phyloP scores from a whole-genome alignment of 2,797 vertebrate genomes.

The Spizella passerina region DNA sequence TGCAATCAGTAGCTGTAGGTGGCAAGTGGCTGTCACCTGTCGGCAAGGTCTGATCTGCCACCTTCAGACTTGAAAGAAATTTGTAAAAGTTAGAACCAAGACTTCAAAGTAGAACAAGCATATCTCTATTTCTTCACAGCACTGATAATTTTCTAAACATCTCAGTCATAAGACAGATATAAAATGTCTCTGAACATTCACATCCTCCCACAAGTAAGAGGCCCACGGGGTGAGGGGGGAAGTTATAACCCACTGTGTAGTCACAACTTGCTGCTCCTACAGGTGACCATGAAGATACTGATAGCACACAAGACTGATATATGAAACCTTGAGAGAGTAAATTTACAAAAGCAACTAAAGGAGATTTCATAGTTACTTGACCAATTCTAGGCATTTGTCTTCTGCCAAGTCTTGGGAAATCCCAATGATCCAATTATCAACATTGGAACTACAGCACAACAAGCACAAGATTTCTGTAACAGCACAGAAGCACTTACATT shows the following conservation, averaged over 20 bases:
- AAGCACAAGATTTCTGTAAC: not conserved
- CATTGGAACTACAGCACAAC: not conserved
- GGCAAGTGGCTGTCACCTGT: not conserved
- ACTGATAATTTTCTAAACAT: not conserved
- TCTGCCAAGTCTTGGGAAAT: not conserved
- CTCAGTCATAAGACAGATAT: not conserved
- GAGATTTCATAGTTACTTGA: not conserved
- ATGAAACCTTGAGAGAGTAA: not conserved
- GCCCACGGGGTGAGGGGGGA: rapidly evolving
- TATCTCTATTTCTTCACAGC: not conserved
- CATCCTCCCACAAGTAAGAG: not conserved
- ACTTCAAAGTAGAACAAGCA: not conserved
- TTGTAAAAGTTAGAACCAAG: not conserved
- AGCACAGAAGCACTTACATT: not conserved
- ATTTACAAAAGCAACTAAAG: not conserved
- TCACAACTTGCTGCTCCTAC: not conserved
- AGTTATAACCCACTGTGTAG: not conserved
- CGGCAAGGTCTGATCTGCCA: not conserved
- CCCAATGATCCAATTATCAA: not conserved
- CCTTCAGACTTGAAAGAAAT: not conserved
- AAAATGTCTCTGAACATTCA: not conserved
- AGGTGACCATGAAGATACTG: not conserved
- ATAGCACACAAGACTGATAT: rapidly evolving
- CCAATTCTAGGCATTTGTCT: not conserved
- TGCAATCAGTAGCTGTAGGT: not conserved